Evolutionary conservation across 2,113 vertebrate genomes (phyloP).

Genomic region (Pithys albifrons): DNA sequence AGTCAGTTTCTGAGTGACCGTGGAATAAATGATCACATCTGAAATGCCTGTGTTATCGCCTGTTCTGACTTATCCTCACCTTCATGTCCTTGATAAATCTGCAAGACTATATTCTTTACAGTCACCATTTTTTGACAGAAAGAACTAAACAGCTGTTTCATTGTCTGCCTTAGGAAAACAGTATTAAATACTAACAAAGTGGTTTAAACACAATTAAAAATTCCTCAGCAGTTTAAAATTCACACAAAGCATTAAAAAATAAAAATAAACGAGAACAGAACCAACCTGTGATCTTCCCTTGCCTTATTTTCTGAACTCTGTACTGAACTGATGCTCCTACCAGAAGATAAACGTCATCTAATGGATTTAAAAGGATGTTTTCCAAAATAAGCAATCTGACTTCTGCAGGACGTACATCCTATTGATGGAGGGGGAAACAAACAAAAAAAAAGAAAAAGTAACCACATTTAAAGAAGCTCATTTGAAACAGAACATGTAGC

Average conservation of each 20-base stretch:
- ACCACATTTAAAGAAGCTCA: background rate
- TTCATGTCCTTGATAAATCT: background rate
- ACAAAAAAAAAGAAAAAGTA: background rate
- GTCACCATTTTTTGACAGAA: background rate
- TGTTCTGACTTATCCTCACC: background rate
- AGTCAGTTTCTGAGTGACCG: background rate
- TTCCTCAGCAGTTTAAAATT: background rate
- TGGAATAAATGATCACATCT: background rate
- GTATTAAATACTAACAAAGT: background rate
- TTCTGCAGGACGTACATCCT: constrained; percentile 92
- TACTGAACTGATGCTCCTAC: constrained; percentile 89
- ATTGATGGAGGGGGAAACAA: background rate
- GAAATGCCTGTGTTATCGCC: background rate
- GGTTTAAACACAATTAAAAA: background rate
- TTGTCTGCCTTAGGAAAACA: background rate
- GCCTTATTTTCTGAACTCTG: constrained; percentile 92
- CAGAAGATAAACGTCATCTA: constrained; percentile 88
- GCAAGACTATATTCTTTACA: background rate
- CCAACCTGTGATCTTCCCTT: constrained; percentile 92
- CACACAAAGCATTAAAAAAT: background rate
- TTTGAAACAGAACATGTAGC: background rate
- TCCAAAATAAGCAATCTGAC: constrained; percentile 93
- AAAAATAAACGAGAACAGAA: background rate
- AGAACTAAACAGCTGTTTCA: background rate
- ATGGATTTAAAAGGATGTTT: constrained; percentile 93